These are phyloP conservation scores for Syrmaticus mikado DNA, from an alignment of 2,113 vertebrate species.

Conservation along the genomic window DNA sequence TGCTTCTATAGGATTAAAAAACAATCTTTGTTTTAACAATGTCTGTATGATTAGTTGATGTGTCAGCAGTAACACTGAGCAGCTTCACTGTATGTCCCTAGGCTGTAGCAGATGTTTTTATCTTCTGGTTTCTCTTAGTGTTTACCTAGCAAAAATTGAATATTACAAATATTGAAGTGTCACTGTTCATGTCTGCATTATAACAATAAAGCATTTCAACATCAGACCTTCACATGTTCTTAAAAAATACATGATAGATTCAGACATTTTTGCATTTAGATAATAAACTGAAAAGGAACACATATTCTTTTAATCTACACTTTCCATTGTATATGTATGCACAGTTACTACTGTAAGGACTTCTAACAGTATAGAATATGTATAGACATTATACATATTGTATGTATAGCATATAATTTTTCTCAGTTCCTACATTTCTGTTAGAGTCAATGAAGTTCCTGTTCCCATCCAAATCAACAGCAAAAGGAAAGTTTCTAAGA, in stretches of 20 bases:
- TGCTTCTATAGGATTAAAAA: slow-evolving; percentile 57
- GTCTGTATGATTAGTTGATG: slow-evolving; percentile 47
- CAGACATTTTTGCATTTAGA: neutral
- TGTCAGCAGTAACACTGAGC: slow-evolving; percentile 20
- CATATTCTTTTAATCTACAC: neutral
- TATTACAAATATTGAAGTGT: slow-evolving; percentile 51
- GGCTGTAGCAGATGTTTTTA: slow-evolving; percentile 54
- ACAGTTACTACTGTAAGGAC: neutral
- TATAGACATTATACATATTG: too few relatives aligned
- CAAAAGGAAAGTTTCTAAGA: neutral
- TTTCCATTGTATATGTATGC: neutral
- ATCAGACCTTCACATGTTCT: neutral
- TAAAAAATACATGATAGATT: neutral
- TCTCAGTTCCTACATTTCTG: neutral
- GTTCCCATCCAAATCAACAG: neutral
- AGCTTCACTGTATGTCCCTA: slow-evolving; percentile 37
- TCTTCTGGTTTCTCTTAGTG: slow-evolving; percentile 42
- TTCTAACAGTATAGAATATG: neutral
- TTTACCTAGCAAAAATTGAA: slow-evolving; percentile 59
- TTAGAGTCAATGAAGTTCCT: neutral
- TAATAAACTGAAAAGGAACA: neutral
- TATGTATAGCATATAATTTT: neutral
- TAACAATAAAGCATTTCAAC: slow-evolving; percentile 19
- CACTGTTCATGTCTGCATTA: neutral
- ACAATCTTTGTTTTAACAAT: slow-evolving; percentile 66